phyloP scores from a whole-genome alignment of 2,888 invertebrate genomes.

The Cyaniris semiargus region DNA sequence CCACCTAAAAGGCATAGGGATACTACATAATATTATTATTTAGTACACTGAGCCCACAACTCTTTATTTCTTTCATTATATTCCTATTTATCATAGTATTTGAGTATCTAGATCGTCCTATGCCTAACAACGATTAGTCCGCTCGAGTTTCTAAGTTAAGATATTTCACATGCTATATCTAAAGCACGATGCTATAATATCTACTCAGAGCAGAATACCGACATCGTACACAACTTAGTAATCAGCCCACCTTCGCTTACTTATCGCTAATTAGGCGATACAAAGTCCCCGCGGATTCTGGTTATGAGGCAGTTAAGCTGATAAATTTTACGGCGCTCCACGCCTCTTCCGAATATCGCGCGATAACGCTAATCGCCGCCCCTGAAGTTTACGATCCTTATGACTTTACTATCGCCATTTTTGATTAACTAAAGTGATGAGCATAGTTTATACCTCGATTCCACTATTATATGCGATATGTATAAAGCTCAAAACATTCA shows the following conservation, averaged over 20 bases:
- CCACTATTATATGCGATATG: no score
- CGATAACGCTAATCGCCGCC: slow-evolving; percentile 37
- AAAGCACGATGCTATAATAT: not conserved
- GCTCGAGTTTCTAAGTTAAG: not conserved
- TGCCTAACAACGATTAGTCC: no score
- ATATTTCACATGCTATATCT: not conserved
- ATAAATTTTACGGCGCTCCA: slow-evolving; percentile 31
- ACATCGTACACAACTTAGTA: slow-evolving; percentile 15
- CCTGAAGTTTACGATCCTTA: slow-evolving; percentile 22
- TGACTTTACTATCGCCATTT: slow-evolving; percentile 28
- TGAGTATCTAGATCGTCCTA: no score
- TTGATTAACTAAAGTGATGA: slow-evolving; percentile 2
- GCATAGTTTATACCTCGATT: not conserved
- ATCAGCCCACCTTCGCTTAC: slow-evolving; percentile 20
- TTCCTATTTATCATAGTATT: no score
- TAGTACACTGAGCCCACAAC: not conserved
- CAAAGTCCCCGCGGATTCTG: slow-evolving; percentile 26
- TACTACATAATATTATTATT: no score
- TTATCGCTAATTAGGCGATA: slow-evolving; percentile 32
- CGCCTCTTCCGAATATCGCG: slow-evolving; percentile 35
- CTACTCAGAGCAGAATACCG: not conserved
- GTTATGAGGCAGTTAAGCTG: slow-evolving; percentile 31
- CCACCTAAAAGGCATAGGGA: no score
- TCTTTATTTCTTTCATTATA: not conserved
- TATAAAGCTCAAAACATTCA: no score